Percentiles rank a stretch among this genome's conserved stretches.
Conservation (phyloP, 30 jellyfish, hydroid and myxozoan species). For the Chrysaora quinquecirrha region DNA sequence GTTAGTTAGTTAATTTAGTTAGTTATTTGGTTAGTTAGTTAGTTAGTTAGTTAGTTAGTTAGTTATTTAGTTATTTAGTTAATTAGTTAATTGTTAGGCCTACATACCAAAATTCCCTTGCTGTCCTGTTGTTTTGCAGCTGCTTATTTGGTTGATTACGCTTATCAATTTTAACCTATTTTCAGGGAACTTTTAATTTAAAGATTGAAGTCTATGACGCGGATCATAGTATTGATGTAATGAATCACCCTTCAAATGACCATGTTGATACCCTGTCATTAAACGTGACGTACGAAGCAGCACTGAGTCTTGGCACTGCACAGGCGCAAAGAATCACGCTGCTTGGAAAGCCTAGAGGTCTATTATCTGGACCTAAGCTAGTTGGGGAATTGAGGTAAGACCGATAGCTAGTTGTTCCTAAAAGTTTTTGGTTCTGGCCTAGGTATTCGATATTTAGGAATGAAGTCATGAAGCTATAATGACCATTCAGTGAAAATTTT, state of each 20-base stretch:
- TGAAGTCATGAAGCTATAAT: too few species aligned
- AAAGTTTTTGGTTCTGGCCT: too few species aligned
- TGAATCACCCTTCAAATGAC: slow-evolving; percentile 1
- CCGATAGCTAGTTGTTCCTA: too few species aligned
- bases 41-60: too few species aligned
- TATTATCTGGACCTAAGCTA: background rate
- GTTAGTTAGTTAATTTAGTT: too few species aligned
- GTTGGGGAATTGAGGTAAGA: background rate
- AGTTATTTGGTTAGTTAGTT: too few species aligned
- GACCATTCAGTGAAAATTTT: too few species aligned
- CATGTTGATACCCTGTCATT: background rate
- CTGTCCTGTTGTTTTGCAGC: background rate
- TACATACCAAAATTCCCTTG: background rate
- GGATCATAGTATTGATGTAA: background rate
- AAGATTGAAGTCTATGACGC: background rate
- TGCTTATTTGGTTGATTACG: background rate
- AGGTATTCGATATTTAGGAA: too few species aligned
- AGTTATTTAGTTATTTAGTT: too few species aligned
- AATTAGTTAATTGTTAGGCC: background rate
- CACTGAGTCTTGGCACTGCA: background rate
- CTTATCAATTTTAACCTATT: background rate
- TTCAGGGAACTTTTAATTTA: background rate
- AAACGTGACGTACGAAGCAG: background rate
- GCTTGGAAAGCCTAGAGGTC: slow-evolving; percentile 2
- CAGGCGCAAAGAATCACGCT: background rate